phyloP scores from a whole-genome alignment of 2,888 invertebrate genomes.

The Ophioninae sp. region DNA sequence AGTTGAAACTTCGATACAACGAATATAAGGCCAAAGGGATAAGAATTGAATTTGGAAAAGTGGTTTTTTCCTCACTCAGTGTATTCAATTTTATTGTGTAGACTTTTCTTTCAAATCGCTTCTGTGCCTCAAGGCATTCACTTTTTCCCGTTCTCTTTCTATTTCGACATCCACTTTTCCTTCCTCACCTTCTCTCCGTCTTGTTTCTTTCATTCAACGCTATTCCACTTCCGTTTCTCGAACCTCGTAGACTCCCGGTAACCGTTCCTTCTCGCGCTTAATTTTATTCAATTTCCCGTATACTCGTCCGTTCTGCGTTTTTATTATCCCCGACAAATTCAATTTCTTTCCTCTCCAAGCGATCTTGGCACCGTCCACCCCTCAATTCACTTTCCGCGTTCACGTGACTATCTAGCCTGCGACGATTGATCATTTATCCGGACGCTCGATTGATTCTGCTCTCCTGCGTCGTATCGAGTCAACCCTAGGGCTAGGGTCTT shows the following conservation, averaged over 20 bases:
- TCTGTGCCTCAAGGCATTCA: conserved; percentile 1
- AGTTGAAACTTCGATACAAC: neutral
- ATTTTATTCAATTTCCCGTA: conserved; percentile 51
- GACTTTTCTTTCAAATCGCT: conserved; percentile 48
- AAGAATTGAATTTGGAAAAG: conserved; percentile 8
- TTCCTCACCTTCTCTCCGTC: conserved; percentile 19
- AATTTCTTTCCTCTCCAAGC: conserved; percentile 29
- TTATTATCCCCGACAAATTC: conserved; percentile 34
- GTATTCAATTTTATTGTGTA: conserved; percentile 41
- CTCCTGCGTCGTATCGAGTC: neutral
- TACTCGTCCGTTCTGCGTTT: conserved; percentile 13
- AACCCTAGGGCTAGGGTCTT: neutral
- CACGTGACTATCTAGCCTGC: conserved; percentile 11
- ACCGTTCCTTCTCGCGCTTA: conserved; percentile 29
- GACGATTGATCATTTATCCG: conserved; percentile 40
- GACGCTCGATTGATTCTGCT: conserved; percentile 22
- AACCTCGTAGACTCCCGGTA: conserved; percentile 19
- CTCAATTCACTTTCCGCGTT: conserved; percentile 1
- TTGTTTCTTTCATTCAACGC: conserved; percentile 34
- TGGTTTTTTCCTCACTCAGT: conserved; percentile 23
- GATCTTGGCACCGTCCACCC: neutral
- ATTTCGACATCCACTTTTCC: conserved; percentile 20
- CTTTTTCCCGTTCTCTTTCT: conserved; percentile 15
- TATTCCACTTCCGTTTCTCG: conserved; percentile 53
- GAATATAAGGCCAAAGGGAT: conserved; percentile 20